Evolutionary conservation across 2,797 vertebrate genomes (phyloP).

Genomic region (Orestias chungarensis): DNA sequence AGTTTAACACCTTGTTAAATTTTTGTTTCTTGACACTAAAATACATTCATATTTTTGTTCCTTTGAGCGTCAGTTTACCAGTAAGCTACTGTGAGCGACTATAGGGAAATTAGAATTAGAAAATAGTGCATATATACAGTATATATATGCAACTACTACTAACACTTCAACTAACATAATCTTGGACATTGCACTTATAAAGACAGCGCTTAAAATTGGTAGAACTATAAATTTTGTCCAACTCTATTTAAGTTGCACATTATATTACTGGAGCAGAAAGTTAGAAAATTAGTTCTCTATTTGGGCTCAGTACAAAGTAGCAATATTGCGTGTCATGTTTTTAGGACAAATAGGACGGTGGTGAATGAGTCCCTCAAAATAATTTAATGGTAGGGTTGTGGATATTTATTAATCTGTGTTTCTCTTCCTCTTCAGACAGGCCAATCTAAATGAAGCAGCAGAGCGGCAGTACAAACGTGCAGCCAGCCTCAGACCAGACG

Average conservation of each 20-base stretch:
- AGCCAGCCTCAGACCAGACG: slow-evolving; percentile 90
- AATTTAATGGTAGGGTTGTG: background rate
- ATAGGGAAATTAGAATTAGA: too few relatives aligned
- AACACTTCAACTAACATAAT: too few relatives aligned
- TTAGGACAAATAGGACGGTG: background rate
- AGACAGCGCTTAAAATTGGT: background rate
- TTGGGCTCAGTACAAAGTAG: background rate
- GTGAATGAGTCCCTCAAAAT: background rate
- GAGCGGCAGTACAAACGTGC: slow-evolving; percentile 91
- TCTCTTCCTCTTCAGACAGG: slow-evolving; percentile 82
- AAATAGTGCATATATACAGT: too few relatives aligned
- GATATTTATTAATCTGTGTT: slow-evolving; percentile 13
- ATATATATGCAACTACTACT: too few relatives aligned
- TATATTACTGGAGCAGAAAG: background rate
- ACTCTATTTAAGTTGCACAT: background rate
- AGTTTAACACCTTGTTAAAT: too few relatives aligned
- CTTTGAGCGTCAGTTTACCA: too few relatives aligned
- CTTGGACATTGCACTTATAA: too few relatives aligned
- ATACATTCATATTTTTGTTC: too few relatives aligned
- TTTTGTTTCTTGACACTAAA: too few relatives aligned
- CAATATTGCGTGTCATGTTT: background rate
- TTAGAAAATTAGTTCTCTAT: background rate
- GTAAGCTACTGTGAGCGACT: too few relatives aligned
- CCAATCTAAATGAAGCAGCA: slow-evolving; percentile 93
- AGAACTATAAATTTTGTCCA: background rate